These are phyloP conservation scores for Macrosiphum euphorbiae DNA, from an alignment of 2,888 invertebrate genomes.

Conservation along the genomic window DNA sequence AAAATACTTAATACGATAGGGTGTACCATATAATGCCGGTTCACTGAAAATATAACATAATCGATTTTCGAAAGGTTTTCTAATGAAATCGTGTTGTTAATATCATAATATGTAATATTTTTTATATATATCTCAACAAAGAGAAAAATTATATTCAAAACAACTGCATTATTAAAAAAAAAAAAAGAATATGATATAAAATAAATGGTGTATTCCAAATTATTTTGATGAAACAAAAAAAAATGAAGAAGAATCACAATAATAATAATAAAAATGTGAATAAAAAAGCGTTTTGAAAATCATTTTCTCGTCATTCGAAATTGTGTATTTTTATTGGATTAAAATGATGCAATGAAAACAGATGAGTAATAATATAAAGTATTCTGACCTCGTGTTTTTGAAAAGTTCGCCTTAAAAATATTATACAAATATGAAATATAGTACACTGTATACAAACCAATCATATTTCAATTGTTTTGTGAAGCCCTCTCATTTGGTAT, in stretches of 20 bases:
- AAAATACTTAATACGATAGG: background rate
- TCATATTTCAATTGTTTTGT: background rate
- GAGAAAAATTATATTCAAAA: background rate
- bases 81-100: background rate
- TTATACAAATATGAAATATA: background rate
- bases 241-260: background rate
- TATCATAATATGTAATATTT: background rate
- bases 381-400: background rate
- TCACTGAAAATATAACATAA: background rate
- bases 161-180: background rate
- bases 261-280: background rate
- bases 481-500: background rate
- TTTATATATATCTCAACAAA: background rate
- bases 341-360: background rate
- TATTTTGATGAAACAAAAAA: background rate
- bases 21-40: background rate
- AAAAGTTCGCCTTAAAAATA: background rate
- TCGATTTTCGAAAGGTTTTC: background rate
- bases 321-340: constrained; percentile 6
- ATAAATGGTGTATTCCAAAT: background rate
- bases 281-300: background rate
- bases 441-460: background rate
- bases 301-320: background rate
- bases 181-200: background rate
- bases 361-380: background rate